phyloP scores from a whole-genome alignment of 2,797 vertebrate species.

The Spinus olivaceus region DNA sequence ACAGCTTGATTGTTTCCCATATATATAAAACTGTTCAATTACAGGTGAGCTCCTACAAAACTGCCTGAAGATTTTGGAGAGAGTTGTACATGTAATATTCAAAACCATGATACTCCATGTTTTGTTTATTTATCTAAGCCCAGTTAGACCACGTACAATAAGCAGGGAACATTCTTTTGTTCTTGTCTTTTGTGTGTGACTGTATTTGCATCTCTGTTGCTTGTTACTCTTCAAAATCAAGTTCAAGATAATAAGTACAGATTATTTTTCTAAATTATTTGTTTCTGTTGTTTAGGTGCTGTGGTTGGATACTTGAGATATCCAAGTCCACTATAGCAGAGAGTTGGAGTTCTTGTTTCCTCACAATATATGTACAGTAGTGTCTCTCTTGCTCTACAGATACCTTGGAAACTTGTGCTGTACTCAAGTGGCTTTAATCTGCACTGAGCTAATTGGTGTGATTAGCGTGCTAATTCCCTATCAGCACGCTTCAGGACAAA shows the following conservation, averaged over 20 bases:
- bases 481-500: not conserved
- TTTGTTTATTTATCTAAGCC: not conserved
- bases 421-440: not conserved
- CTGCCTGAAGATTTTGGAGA: not conserved
- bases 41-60: not conserved
- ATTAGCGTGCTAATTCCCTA: accelerated
- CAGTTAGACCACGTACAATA: not conserved
- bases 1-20: not conserved
- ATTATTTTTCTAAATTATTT: not conserved
- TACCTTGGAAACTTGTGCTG: not conserved
- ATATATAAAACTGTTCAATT: not conserved
- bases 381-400: not conserved
- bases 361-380: accelerated
- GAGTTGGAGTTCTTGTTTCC: not conserved
- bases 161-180: not conserved
- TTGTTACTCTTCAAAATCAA: not conserved
- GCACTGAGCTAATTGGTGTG: not conserved
- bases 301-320: not conserved
- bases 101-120: not conserved
- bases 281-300: not conserved
- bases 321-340: not conserved
- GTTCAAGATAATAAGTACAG: not conserved
- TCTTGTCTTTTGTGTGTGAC: not conserved
- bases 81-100: not conserved
- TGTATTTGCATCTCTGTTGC: not conserved